Base-by-base conservation (phyloP, 2,888 invertebrate genomes). In the Elmis aenea region DNA sequence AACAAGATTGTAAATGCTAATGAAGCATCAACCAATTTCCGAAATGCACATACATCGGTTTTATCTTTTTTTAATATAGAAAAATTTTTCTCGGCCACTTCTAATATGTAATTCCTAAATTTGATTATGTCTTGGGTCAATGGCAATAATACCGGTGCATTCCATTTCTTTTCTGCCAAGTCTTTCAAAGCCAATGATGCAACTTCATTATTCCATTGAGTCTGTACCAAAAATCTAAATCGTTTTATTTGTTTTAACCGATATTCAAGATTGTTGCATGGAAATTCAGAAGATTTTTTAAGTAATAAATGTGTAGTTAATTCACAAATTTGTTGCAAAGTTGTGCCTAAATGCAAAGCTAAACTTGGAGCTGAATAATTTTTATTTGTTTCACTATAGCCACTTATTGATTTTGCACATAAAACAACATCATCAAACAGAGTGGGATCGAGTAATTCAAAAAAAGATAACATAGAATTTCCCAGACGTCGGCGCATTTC, bases 121-220 rank as follows among this genome's bases (percentile, higher is more conserved):
- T 44, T 39, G 8, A 33, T 28, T 8, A 44, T 26, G 18, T 44
- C 39, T 30, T 33, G 21, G 5, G 36, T 40, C 33, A 44, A 23
- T 11, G 35, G 38, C 12, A 35, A 18, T 8, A 18, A 29, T 12
- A 22, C 22, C n/a, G 39, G 39, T 9, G 21, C 33, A 23, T 44
- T 32, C 36, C 43, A 39, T 25, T 30, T 32, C 11, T 27, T 40
- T 29, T 41, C 41, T n/a, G 23, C 29, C n/a, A 45, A 18, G 27
- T 30, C 33, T 35, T 41, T 45, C 6, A 34, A 20, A 13, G 40
- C 45, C 13, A 41, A 27, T 11, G 32, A 32, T 20, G 33, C 13
- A 16, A 37, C 13, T 33, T 44, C 33, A 18, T 8, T 26, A 14
- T 11, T 38, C 41, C 41, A 41, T 11, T 41, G 33, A 21, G 15